Conservation (phyloP, 2,797 vertebrate genomes). For the Pagetopsis macropterus region DNA sequence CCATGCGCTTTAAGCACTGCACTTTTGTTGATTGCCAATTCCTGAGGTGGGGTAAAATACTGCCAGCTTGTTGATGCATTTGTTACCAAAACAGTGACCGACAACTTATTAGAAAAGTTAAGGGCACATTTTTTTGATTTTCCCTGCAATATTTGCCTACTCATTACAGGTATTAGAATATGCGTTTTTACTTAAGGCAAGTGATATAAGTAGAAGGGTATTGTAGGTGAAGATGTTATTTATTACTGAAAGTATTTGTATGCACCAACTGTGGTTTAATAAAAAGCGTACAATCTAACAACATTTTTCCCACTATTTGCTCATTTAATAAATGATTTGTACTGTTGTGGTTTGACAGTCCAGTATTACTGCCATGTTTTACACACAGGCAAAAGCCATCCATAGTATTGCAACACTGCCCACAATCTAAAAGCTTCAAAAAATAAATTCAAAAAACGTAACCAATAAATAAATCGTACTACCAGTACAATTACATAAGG, state of each 20-base stretch:
- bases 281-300: conserved; percentile 1
- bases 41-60: conserved; percentile 62
- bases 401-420: not conserved
- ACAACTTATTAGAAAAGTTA: conserved; percentile 49
- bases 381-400: not conserved
- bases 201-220: no score
- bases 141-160: not conserved
- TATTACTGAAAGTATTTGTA: not conserved
- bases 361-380: not conserved
- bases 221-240: not conserved
- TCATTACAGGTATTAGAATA: not conserved
- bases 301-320: conserved; percentile 8
- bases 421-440: conserved; percentile 2
- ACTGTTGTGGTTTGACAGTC: conserved; percentile 19
- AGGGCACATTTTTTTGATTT: conserved; percentile 22
- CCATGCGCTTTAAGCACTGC: conserved; percentile 69
- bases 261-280: not conserved
- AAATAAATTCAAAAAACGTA: no score
- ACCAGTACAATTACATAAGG: not conserved
- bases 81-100: conserved; percentile 34
- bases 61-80: conserved; percentile 56
- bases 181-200: not conserved
- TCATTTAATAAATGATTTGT: conserved; percentile 30
- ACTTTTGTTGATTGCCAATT: conserved; percentile 34
- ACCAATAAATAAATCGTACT: not conserved